These are phyloP conservation scores for Macrophya alboannulata DNA, from an alignment of 2,888 invertebrate genomes.

Conservation along the genomic window DNA sequence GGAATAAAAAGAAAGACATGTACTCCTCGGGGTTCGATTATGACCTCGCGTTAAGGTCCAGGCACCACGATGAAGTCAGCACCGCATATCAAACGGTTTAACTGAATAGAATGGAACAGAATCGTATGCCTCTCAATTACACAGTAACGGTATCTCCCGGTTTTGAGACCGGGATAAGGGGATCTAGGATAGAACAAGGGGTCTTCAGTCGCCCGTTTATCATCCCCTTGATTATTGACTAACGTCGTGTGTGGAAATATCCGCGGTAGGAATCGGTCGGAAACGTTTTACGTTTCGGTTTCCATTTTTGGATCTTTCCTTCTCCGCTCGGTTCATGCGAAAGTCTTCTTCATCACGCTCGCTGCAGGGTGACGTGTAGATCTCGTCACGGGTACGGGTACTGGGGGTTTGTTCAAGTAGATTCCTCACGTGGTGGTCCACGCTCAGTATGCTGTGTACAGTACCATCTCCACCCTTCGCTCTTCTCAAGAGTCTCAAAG, in stretches of 20 bases:
- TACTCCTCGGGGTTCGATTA: background rate
- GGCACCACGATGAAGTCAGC: background rate
- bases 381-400: background rate
- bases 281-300: background rate
- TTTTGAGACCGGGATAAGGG: background rate
- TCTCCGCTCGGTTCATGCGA: background rate
- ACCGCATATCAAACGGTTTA: background rate
- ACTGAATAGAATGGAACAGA: conserved; percentile 11
- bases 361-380: background rate
- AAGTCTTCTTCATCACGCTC: background rate
- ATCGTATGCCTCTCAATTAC: conserved; percentile 25
- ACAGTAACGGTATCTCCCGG: background rate
- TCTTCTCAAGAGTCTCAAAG: conserved; percentile 46
- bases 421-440: background rate
- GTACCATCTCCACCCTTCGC: background rate
- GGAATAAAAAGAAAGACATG: conserved; percentile 38
- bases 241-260: background rate
- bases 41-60: background rate
- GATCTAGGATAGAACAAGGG: conserved; percentile 23
- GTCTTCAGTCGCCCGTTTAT: background rate
- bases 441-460: background rate
- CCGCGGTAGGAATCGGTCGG: background rate
- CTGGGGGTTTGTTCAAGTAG: conserved; percentile 1
- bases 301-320: background rate
- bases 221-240: background rate